A percentile compares a stretch with the other conserved stretches of the same genome.
phyloP scores from a whole-genome alignment of 2,797 vertebrate species.

The Pogonophryne albipinna region DNA sequence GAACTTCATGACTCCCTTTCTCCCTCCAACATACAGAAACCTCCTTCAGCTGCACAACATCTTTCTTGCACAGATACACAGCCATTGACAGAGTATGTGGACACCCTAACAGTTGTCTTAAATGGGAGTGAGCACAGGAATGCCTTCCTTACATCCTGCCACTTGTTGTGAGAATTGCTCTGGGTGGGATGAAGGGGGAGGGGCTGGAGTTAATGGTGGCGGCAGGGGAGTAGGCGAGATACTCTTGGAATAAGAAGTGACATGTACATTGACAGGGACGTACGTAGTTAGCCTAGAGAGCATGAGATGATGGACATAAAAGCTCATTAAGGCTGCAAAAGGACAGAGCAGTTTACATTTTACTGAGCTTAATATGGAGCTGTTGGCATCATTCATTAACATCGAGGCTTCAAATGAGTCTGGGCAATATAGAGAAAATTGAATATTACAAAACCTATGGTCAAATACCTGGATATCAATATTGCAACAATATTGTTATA shows the following conservation, averaged over 20 bases:
- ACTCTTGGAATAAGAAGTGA: conserved; percentile 13
- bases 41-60: conserved; percentile 30
- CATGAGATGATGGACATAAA: conserved; percentile 21
- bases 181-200: conserved; percentile 29
- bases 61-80: conserved; percentile 7
- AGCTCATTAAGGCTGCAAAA: conserved; percentile 20
- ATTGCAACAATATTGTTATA: no score
- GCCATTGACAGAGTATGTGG: conserved; percentile 22
- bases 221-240: conserved; percentile 27
- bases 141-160: conserved; percentile 40
- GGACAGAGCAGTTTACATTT: conserved; percentile 4
- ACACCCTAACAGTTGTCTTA: conserved; percentile 12
- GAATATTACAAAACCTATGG: no score
- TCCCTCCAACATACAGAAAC: conserved; percentile 25
- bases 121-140: conserved; percentile 48
- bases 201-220: conserved; percentile 36
- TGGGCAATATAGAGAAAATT: not conserved
- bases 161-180: conserved; percentile 40
- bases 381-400: not conserved
- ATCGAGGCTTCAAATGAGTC: not conserved
- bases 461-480: no score
- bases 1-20: conserved; percentile 10
- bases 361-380: not conserved
- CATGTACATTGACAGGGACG: conserved; percentile 25
- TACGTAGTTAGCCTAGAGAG: conserved; percentile 11